phyloP scores from a whole-genome alignment of 2,113 vertebrate species.

The Oreochromis niloticus region DNA sequence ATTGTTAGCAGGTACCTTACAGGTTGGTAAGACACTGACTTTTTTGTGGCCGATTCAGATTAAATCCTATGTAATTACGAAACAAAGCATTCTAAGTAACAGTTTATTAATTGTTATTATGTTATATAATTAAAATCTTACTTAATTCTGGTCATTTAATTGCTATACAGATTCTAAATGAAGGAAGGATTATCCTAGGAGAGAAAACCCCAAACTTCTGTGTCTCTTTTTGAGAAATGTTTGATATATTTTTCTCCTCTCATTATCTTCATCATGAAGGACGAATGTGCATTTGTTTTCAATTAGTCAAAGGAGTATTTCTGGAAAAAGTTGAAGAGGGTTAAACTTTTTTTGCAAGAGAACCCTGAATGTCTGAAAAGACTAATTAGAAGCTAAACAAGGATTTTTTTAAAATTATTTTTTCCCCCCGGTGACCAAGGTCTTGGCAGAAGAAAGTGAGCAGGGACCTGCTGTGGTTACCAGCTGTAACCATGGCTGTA shows the following conservation, averaged over 20 bases:
- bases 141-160: not conserved
- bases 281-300: not conserved
- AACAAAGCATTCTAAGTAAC: not conserved
- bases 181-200: not conserved
- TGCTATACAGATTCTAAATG: not conserved
- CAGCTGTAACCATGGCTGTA: not conserved
- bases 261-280: not conserved
- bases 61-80: not conserved
- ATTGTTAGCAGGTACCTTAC: not conserved
- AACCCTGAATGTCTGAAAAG: not conserved
- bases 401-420: not conserved
- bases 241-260: not conserved
- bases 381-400: not conserved
- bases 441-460: not conserved
- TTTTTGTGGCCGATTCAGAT: not conserved
- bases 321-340: not conserved
- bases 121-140: not conserved
- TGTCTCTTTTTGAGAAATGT: not conserved
- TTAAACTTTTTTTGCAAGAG: not conserved
- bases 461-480: not conserved
- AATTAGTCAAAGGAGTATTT: not conserved
- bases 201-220: not conserved
- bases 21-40: not conserved
- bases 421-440: not conserved
- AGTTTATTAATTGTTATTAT: not conserved